Evolutionary conservation across 2,797 vertebrate genomes (phyloP), one percentile per base, ranked within the genome.

Genomic region (Pseudomugil tenellus): DNA sequence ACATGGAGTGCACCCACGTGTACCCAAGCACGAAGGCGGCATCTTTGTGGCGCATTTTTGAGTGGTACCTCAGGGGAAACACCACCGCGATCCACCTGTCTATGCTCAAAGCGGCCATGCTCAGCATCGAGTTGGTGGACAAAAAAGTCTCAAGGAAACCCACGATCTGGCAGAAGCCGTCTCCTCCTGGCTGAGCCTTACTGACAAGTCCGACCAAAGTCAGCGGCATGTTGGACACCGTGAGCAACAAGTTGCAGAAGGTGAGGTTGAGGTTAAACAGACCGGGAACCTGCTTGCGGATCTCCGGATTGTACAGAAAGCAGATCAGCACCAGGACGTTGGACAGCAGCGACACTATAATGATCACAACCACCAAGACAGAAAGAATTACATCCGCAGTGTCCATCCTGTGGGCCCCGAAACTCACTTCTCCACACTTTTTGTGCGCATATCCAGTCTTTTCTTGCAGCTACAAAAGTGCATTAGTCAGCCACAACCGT

Each of bases 11-110:
- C 67, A 94, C 87, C 98, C 98, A 99, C 77, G 95, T 96, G 95
- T 98, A 98, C 63, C 94, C 95, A 17, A 99, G 94, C 32, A 96
- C 96, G 37, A 96, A 90, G 8, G 96, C 95, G 0, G 98, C 97
- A 72, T 98, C 97, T 14, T 91, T 93, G 84, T 96, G 96, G 77
- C 97, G 95, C 96, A 99, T 96, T 74, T 95, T 96, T 87, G 97
- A 97, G 82, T 97, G 96, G 61, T 99, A 99, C 85, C 96, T 96
- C 57, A 99, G 90, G 10, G 98, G 98, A 79, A 98, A 99, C 60
- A 98, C 97, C 88, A 99, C 98, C 1, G 97, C 98, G 53, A 98
- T 94, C 98, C 98, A 99, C 85, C 97, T 92, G 94, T 99, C 98
- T 43, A 98, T 96, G 94, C 98, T 98, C 82, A 99, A 83, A 21